Conservation (phyloP, 2,888 invertebrate genomes). For the Eucriotettix oculatus region DNA sequence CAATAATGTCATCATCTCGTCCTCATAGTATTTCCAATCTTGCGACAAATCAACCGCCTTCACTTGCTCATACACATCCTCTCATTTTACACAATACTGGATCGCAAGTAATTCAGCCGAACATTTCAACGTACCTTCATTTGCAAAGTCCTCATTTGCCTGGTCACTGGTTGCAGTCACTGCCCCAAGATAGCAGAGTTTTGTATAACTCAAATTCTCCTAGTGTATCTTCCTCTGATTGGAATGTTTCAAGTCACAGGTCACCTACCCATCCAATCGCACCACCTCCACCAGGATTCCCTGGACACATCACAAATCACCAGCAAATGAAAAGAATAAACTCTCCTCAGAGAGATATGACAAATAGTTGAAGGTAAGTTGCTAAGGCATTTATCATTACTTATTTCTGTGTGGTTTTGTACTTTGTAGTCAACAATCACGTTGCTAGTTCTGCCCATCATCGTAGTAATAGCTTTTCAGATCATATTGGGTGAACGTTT, state of each 20-base stretch:
- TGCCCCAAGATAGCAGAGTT: not conserved
- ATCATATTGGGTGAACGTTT: too few relatives aligned
- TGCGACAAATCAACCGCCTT: not conserved
- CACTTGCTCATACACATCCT: not conserved
- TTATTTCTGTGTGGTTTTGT: too few relatives aligned
- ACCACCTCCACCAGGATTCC: constrained; percentile 5
- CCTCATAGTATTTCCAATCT: constrained; percentile 15
- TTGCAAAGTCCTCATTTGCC: not conserved
- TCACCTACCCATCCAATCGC: not conserved
- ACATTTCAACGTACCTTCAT: not conserved
- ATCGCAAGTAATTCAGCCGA: not conserved
- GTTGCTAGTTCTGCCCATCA: too few relatives aligned
- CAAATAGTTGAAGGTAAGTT: too few relatives aligned
- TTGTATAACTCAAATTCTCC: not conserved
- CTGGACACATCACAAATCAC: not conserved
- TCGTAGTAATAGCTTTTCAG: too few relatives aligned
- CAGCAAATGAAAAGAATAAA: not conserved
- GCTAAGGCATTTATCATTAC: too few relatives aligned
- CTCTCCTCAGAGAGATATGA: too few relatives aligned
- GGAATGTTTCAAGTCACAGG: not conserved
- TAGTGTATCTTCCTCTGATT: not conserved
- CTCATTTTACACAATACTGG: not conserved
- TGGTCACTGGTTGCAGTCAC: constrained; percentile 1
- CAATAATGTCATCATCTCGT: constrained; percentile 58
- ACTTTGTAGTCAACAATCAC: too few relatives aligned